A percentile compares a stretch with the other conserved stretches of the same genome.
Evolutionary conservation across 64 coral and sea anemone genomes (phyloP).

Genomic region (Pocillopora verrucosa): DNA sequence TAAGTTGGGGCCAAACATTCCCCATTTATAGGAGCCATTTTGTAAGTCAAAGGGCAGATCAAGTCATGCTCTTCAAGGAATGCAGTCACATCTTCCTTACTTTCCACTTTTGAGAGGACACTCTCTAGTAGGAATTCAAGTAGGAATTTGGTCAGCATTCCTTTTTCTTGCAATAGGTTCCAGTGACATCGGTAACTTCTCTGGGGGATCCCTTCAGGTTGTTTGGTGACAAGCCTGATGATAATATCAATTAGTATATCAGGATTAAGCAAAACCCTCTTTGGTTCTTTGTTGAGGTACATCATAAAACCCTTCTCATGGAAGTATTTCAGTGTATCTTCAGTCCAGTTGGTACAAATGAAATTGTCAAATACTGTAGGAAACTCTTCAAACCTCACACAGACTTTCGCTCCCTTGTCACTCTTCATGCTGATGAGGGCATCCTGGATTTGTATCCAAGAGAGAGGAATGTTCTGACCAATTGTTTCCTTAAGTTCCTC

Average conservation of each 20-base stretch:
- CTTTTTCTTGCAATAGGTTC: not conserved
- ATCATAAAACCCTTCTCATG: slow-evolving; percentile 45
- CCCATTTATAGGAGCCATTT: not conserved
- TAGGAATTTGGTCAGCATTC: slow-evolving; percentile 46
- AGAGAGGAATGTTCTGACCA: slow-evolving; percentile 36
- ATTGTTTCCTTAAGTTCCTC: slow-evolving; percentile 6
- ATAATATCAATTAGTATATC: slow-evolving; percentile 35
- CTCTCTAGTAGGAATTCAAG: slow-evolving; percentile 12
- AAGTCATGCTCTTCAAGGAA: slow-evolving; percentile 52
- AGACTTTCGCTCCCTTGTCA: not conserved
- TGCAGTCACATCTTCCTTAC: slow-evolving; percentile 25
- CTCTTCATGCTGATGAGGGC: slow-evolving; percentile 22
- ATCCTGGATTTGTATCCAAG: slow-evolving; percentile 77
- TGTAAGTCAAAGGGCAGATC: slow-evolving; percentile 20
- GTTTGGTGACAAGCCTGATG: slow-evolving; percentile 29
- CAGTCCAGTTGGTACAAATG: slow-evolving; percentile 12
- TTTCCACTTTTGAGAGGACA: slow-evolving; percentile 20
- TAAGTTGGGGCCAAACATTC: slow-evolving; percentile 2
- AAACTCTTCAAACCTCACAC: slow-evolving; percentile 55
- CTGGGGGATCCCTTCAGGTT: not conserved
- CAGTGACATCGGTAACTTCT: slow-evolving; percentile 39
- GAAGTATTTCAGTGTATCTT: slow-evolving; percentile 61
- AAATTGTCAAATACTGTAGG: slow-evolving; percentile 10
- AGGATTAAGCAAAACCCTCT: slow-evolving; percentile 67
- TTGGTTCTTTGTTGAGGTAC: slow-evolving; percentile 43